phyloP scores from a whole-genome alignment of 1,140 invertebrate genomes.

The Heliconius hewitsoni region DNA sequence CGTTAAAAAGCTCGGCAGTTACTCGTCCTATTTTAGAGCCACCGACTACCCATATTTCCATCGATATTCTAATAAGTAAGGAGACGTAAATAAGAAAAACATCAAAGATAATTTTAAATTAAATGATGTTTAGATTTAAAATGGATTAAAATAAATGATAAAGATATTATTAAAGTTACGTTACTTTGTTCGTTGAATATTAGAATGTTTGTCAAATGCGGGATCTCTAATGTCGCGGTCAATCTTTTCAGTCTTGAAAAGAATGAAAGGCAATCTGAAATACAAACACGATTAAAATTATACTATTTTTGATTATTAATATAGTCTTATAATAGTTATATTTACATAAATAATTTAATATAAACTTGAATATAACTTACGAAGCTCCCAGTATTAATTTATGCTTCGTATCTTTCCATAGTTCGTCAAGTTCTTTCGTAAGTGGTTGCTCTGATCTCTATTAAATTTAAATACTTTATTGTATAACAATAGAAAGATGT shows the following conservation, averaged over 20 bases:
- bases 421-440: slow-evolving; percentile 62
- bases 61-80: slow-evolving; percentile 48
- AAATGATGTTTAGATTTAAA: neutral
- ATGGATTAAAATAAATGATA: neutral
- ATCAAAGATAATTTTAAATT: neutral
- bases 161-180: neutral
- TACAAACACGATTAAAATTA: neutral
- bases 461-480: slow-evolving; percentile 26
- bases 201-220: slow-evolving; percentile 61
- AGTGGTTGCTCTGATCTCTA: slow-evolving; percentile 70
- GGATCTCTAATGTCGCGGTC: slow-evolving; percentile 67
- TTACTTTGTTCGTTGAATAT: slow-evolving; percentile 56
- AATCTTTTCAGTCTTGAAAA: slow-evolving; percentile 72
- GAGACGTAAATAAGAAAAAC: slow-evolving; percentile 13
- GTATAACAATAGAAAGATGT: too few species aligned
- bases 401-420: slow-evolving; percentile 70
- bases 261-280: slow-evolving; percentile 72
- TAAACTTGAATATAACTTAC: slow-evolving; percentile 50
- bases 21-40: slow-evolving; percentile 70
- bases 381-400: slow-evolving; percentile 72
- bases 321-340: neutral
- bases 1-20: slow-evolving; percentile 61
- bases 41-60: slow-evolving; percentile 67
- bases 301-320: too few species aligned
- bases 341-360: slow-evolving; percentile 2